These are phyloP conservation scores for Calyptommatus sinebrachiatus DNA, from an alignment of 2,113 vertebrate genomes.

Conservation along the genomic window DNA sequence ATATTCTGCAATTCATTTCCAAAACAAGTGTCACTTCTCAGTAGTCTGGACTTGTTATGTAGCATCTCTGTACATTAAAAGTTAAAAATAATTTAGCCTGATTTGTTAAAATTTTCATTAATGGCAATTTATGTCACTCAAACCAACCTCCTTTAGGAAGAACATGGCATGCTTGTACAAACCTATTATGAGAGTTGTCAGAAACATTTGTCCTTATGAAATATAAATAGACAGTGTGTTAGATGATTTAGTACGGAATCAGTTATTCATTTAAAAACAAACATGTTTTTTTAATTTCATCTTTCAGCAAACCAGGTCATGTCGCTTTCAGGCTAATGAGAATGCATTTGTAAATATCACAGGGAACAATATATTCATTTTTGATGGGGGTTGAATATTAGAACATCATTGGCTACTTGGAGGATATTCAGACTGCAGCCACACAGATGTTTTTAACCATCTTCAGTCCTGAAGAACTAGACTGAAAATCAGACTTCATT, in stretches of 20 bases:
- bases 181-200: conserved; percentile 91
- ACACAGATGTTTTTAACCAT: too few relatives aligned
- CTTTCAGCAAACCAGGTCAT: conserved; percentile 69
- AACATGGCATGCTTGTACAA: conserved; percentile 84
- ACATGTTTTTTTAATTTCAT: conserved; percentile 66
- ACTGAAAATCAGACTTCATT: too few relatives aligned
- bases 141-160: conserved; percentile 72
- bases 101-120: conserved; percentile 92
- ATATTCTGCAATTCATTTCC: conserved; percentile 68
- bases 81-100: conserved; percentile 86
- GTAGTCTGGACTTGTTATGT: conserved; percentile 70
- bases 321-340: conserved; percentile 51
- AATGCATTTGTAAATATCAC: conserved; percentile 43
- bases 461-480: too few relatives aligned
- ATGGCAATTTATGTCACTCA: conserved; percentile 89
- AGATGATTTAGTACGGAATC: conserved; percentile 76
- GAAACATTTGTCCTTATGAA: conserved; percentile 93
- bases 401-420: background rate
- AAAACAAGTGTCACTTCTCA: conserved; percentile 71
- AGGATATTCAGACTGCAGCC: background rate
- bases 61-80: conserved; percentile 81
- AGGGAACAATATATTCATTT: conserved; percentile 20
- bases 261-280: conserved; percentile 78
- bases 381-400: background rate
- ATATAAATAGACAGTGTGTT: conserved; percentile 83